phyloP scores from a whole-genome alignment of 2,888 invertebrate species.

The Ophioninae sp. region DNA sequence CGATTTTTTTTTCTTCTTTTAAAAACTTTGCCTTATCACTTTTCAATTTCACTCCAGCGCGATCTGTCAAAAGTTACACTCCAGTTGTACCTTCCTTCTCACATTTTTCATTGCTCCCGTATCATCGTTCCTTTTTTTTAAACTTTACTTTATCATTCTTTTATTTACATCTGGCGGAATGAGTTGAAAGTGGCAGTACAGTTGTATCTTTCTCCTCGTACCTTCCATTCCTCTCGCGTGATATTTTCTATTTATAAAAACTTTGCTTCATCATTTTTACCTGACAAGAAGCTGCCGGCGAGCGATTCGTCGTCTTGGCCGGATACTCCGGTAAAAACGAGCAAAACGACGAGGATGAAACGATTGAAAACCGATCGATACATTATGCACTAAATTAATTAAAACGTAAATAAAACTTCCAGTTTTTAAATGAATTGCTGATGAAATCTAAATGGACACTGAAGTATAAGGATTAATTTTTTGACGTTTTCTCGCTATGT shows the following conservation, averaged over 20 bases:
- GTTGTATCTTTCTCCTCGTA: not conserved
- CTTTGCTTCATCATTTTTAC: slow-evolving; percentile 80
- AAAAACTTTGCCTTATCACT: too few relatives aligned
- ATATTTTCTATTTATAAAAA: not conserved
- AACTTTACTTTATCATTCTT: too few relatives aligned
- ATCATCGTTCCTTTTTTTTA: too few relatives aligned
- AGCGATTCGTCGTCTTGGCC: slow-evolving; percentile 87
- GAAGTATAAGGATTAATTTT: slow-evolving; percentile 16
- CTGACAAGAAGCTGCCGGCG: slow-evolving; percentile 91
- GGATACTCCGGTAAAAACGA: slow-evolving; percentile 66
- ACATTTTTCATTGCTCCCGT: too few relatives aligned
- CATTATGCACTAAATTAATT: slow-evolving; percentile 37
- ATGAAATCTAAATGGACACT: slow-evolving; percentile 34
- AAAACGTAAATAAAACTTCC: slow-evolving; percentile 19
- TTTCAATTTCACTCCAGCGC: too few relatives aligned
- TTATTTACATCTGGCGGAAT: too few relatives aligned
- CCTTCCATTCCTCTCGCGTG: not conserved
- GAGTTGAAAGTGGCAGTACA: too few relatives aligned
- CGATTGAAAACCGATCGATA: slow-evolving; percentile 38
- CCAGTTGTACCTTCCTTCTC: too few relatives aligned
- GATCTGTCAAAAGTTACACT: too few relatives aligned
- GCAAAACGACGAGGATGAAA: slow-evolving; percentile 68
- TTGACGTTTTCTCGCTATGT: not conserved
- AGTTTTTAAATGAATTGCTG: slow-evolving; percentile 12
- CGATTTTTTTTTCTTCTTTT: too few relatives aligned